Base-by-base conservation (phyloP, 2,797 vertebrate genomes). In the Sandelia bainsii region DNA sequence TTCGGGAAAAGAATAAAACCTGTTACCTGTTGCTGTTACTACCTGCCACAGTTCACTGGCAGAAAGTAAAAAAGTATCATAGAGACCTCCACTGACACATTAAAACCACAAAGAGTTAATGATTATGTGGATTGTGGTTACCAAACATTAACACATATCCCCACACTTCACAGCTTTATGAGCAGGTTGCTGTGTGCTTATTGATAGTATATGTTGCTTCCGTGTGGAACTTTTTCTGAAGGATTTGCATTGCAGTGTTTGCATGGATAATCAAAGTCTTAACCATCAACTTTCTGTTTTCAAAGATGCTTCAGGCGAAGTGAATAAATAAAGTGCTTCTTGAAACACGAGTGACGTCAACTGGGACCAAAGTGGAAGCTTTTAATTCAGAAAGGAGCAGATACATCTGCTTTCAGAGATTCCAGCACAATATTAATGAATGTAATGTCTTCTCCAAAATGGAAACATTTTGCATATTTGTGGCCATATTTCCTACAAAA, bases 181-280 rank as follows among this genome's bases (percentile, higher is more conserved):
- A 29, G 58, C 42, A 67, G 5, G 69, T 59, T 56, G 40, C 49
- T 61, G 54, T 25, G 14, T 70, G 42, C 57, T 32, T 10, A 19
- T 10, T 20, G n/a, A 62, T 22, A 34, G n/a, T 13, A 32, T 10
- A 7, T 8, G 32, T 67, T 60, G 70, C 62, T 83, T 87, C 81
- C 79, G 69, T 64, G 23, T 58, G 29, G 27, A 48, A 0, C 4
- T 44, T 57, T n/a, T 58, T 34, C 0, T 5, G 9, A 66, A 7
- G 4, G 4, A 84, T 91, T 92, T 91, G 85, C 80, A 86, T 89
- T 49, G 8, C 8, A 67, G 17, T 50, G 78, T 88, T 84, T 89
- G 74, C 68, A 80, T 82, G 51, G 34, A 37, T 70, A 16, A 56
- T 8, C 51, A 11, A 63, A 61, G 39, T 69, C 44, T 71, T 57